A percentile compares a stretch with the other conserved stretches of the same genome.
Conservation (phyloP, 2,797 vertebrate genomes). For the Geotrypetes seraphini region DNA sequence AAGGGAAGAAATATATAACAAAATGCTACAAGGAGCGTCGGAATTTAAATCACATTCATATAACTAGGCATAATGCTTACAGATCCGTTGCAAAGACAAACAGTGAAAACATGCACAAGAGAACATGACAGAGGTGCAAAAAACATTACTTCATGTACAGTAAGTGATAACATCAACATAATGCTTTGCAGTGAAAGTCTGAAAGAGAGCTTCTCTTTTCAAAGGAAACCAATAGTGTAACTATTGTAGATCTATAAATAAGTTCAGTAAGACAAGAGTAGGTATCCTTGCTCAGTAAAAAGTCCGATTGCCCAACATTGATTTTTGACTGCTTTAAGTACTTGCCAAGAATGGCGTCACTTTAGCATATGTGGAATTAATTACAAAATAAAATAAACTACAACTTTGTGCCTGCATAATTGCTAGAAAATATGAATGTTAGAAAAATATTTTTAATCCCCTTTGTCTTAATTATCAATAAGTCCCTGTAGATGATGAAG, state of each 20-base stretch:
- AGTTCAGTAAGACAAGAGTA: conserved; percentile 2
- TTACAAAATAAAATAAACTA: too few species aligned
- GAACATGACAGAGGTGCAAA: background rate
- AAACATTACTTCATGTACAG: background rate
- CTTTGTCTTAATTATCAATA: too few species aligned
- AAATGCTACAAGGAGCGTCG: background rate
- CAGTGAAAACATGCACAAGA: conserved; percentile 11
- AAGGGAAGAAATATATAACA: background rate
- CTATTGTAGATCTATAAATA: conserved; percentile 10
- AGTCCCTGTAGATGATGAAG: too few species aligned
- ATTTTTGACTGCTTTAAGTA: background rate
- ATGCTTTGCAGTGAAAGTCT: background rate
- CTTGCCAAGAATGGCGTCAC: too few species aligned
- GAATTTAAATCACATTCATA: conserved; percentile 7
- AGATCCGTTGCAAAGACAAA: conserved; percentile 3
- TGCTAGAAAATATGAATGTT: too few species aligned
- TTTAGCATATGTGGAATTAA: too few species aligned
- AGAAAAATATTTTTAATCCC: too few species aligned
- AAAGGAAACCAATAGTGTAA: conserved; percentile 8
- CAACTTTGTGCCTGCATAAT: too few species aligned
- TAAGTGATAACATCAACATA: background rate
- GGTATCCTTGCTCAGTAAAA: conserved; percentile 4
- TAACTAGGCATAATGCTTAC: conserved; percentile 15
- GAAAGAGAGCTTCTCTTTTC: conserved; percentile 2
- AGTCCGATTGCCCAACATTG: conserved; percentile 8